A percentile compares a stretch with the other conserved stretches of the same genome.
Conservation (phyloP, 2,888 invertebrate genomes). For the Diarsia rubi region DNA sequence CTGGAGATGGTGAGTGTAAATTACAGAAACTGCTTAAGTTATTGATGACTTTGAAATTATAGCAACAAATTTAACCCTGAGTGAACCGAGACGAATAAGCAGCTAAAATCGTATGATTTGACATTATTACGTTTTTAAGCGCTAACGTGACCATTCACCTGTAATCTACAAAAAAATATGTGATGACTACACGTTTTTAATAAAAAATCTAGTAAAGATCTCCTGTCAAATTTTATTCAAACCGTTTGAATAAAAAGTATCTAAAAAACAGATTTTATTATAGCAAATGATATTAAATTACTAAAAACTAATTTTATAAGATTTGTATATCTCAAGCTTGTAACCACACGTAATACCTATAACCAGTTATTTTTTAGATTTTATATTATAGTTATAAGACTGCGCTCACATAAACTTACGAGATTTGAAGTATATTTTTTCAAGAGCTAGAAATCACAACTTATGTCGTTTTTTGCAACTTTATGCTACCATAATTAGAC, state of each 20-base stretch:
- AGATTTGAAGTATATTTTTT: neutral
- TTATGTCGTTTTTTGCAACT: neutral
- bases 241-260: slow-evolving; percentile 12
- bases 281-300: neutral
- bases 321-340: neutral
- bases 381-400: neutral
- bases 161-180: slow-evolving; percentile 14
- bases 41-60: neutral
- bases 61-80: neutral
- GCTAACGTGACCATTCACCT: slow-evolving; percentile 3
- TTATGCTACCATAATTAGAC: neutral
- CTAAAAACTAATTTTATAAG: neutral
- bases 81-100: neutral
- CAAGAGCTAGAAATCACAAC: neutral
- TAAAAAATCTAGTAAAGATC: slow-evolving; percentile 23
- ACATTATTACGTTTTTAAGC: neutral
- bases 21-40: neutral
- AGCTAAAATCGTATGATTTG: neutral
- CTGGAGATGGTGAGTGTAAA: neutral
- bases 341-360: neutral
- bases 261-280: neutral
- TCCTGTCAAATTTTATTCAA: slow-evolving; percentile 27
- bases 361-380: neutral
- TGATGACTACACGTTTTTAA: slow-evolving; percentile 30
- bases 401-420: neutral